A percentile compares a stretch with the other conserved stretches of the same genome.
These are phyloP conservation scores for Pelagia noctiluca DNA, from an alignment of 30 jellyfish, hydroid and myxozoan species.

Conservation along the genomic window DNA sequence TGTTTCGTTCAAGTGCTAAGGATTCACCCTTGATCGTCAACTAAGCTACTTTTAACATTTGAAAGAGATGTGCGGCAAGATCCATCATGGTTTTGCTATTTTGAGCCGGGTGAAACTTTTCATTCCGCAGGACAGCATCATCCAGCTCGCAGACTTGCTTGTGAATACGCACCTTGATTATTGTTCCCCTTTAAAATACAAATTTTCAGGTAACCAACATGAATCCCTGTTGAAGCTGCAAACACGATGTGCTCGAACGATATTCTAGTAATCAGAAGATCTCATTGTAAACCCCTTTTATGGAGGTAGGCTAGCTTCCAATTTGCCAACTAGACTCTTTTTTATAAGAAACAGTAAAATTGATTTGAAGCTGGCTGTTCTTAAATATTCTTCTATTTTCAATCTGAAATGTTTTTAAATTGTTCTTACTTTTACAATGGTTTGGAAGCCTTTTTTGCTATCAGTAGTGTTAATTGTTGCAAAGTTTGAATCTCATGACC, in stretches of 20 bases:
- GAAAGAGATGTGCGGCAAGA: constrained; percentile 13
- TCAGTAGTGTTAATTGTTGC: no score
- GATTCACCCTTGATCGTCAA: constrained; percentile 19
- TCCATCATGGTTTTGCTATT: constrained; percentile 9
- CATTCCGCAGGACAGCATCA: constrained; percentile 16
- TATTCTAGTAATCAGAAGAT: not conserved
- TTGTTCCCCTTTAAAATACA: constrained; percentile 15
- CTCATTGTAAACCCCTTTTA: constrained; percentile 3
- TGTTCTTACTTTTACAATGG: no score
- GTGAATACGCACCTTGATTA: not conserved
- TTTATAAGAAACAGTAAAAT: no score
- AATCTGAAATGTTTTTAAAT: no score
- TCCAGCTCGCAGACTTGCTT: constrained; percentile 31
- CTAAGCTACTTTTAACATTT: constrained; percentile 2
- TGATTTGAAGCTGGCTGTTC: no score
- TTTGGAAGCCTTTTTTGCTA: no score
- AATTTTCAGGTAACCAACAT: constrained; percentile 4
- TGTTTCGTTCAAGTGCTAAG: not conserved
- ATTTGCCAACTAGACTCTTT: no score
- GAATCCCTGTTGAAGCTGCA: not conserved
- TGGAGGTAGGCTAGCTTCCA: not conserved
- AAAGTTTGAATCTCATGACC: no score
- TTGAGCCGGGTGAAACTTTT: constrained; percentile 10
- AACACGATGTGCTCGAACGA: not conserved
- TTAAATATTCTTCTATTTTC: no score